Base-by-base conservation (phyloP, 1,140 invertebrate genomes). In the Aphaenogaster floridana region DNA sequence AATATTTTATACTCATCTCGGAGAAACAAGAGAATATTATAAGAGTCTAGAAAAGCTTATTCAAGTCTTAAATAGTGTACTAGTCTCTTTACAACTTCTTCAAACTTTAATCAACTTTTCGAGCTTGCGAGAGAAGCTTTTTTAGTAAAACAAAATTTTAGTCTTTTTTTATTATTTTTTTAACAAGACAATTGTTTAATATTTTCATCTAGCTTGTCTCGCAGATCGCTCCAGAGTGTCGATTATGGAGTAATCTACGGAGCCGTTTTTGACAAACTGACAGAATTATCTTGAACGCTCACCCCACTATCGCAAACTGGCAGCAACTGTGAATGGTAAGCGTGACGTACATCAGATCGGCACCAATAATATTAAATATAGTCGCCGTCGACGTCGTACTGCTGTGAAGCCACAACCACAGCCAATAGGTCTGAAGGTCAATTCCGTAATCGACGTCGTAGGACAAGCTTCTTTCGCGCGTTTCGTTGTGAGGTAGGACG, bases 341-440 rank as follows among this genome's bases (percentile, higher is more conserved):
- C n/a, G 39, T 69, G 21, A 69, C 42, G n/a, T 45, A 69, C n/a
- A 48, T 45, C n/a, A 69, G 9, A 69, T 69, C 66, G 39, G 66
- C 66, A 2, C 39, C 66, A 21, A 69, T 45, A n/a, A 28, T 69
- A 28, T 69, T 69, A 5, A 45, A 45, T 48, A 69, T 45, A 69
- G n/a, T 21, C 1, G 42, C n/a, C 8, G 39, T 21, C 11, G n/a
- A 42, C 11, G 66, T 21, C n/a, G n/a, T 28, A 48, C n/a, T 69
- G 3, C n/a, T 69, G n/a, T 69, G 66, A 7, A 69, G 9, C 66
- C 66, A 69, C 17, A 69, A 21, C 66, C 66, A 69, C 7, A 69
- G 9, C 66, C 66, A 69, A n/a, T 69, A 9, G 3, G 39, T 21
- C 17, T 69, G 66, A 9, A 45, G n/a, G 8, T 69, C 66, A 69